Percentiles rank a stretch among this genome's conserved stretches.
These are phyloP conservation scores for Cydia strobilella DNA, from an alignment of 1,140 invertebrate species.

Conservation along the genomic window DNA sequence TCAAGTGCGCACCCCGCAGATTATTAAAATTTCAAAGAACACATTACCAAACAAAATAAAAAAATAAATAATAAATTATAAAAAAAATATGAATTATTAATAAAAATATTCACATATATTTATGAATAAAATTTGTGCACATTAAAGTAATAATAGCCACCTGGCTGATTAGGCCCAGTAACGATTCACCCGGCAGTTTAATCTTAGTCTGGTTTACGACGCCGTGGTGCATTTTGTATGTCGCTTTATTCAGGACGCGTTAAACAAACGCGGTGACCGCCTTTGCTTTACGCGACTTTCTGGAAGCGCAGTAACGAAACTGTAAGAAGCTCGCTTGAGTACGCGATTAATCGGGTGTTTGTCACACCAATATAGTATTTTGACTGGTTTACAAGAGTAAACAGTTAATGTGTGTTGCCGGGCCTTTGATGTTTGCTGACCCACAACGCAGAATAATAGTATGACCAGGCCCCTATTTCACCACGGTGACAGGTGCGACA, in stretches of 20 bases:
- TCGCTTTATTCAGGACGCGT: constrained; percentile 16
- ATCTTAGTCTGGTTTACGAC: constrained; percentile 26
- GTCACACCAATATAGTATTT: constrained; percentile 10
- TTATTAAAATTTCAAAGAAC: no score
- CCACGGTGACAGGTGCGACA: no score
- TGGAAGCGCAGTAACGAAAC: constrained; percentile 19
- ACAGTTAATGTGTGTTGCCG: neutral
- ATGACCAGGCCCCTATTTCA: no score
- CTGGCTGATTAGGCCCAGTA: neutral
- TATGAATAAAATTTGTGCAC: no score
- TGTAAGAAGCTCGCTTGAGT: neutral
- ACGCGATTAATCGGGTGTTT: neutral
- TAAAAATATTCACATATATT: no score
- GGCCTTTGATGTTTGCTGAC: neutral
- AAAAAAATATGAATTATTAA: no score
- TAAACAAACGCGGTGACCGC: constrained; percentile 24
- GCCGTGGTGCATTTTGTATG: constrained; percentile 3
- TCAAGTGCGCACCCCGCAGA: no score
- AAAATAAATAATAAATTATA: no score
- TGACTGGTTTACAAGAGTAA: neutral
- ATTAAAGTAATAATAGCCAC: neutral
- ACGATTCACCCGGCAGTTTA: constrained; percentile 20
- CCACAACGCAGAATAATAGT: no score
- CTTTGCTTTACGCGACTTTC: constrained; percentile 24
- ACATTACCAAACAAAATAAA: no score